phyloP scores from a whole-genome alignment of 2,113 vertebrate species.

The Pangasianodon hypophthalmus region DNA sequence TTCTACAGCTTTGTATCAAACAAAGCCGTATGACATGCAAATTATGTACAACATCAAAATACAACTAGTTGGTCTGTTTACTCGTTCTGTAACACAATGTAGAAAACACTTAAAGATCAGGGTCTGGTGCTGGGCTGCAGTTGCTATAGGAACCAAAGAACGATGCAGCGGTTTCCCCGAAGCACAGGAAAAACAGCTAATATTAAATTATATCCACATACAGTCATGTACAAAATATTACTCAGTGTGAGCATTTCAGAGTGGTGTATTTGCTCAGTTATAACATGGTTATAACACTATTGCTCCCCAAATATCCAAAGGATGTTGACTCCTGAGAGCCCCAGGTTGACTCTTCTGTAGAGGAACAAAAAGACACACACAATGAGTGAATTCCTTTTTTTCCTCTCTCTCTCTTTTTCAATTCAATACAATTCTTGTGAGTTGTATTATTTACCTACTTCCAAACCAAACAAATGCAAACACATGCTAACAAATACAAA shows the following conservation, averaged over 20 bases:
- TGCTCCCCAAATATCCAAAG: slow-evolving; percentile 90
- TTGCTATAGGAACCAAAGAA: not conserved
- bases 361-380: not conserved
- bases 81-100: not conserved
- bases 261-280: not conserved
- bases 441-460: not conserved
- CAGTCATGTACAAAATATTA: not conserved
- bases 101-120: slow-evolving; percentile 33
- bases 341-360: slow-evolving; percentile 89
- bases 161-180: not conserved
- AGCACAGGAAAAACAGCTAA: not conserved
- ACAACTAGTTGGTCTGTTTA: not conserved
- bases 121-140: slow-evolving; percentile 14
- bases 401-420: not conserved
- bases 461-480: not conserved
- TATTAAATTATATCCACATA: slow-evolving; percentile 1
- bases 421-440: not conserved
- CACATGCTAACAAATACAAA: not conserved
- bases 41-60: slow-evolving; percentile 24
- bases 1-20: slow-evolving; percentile 30
- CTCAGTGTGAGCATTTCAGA: not conserved
- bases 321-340: slow-evolving; percentile 91
- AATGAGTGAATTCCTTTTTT: not conserved
- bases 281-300: slow-evolving; percentile 36
- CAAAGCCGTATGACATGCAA: slow-evolving; percentile 3